These are phyloP conservation scores for Lucinisca nassula DNA, from an alignment of 2,888 invertebrate genomes.

Conservation along the genomic window DNA sequence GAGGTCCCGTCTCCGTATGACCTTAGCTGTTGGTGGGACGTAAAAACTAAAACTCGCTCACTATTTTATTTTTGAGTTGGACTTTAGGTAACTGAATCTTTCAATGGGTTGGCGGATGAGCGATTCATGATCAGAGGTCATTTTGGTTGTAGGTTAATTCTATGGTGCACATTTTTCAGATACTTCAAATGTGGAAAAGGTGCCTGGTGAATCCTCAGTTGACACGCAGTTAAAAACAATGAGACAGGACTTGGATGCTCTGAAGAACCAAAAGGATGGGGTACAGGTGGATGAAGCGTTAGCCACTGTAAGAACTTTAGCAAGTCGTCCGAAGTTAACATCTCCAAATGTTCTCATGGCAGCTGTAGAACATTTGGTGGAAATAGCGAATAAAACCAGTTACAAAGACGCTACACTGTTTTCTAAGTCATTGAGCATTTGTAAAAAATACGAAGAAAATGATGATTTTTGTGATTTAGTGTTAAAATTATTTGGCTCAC, in stretches of 20 bases:
- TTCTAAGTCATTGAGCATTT: slow-evolving; percentile 22
- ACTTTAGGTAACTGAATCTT: too few relatives aligned
- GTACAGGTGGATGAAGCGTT: slow-evolving; percentile 44
- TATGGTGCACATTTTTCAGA: background rate
- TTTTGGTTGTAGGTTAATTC: background rate
- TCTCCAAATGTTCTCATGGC: slow-evolving; percentile 40
- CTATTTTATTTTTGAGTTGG: too few relatives aligned
- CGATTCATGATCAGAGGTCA: background rate
- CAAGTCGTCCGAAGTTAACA: slow-evolving; percentile 38
- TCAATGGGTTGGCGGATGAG: background rate
- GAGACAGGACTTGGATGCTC: slow-evolving; percentile 24
- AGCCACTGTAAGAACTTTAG: slow-evolving; percentile 36
- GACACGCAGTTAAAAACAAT: background rate
- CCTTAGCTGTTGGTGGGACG: too few relatives aligned
- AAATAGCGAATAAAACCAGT: slow-evolving; percentile 30
- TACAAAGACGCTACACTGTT: slow-evolving; percentile 35
- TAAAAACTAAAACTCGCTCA: too few relatives aligned
- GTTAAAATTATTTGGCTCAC: slow-evolving; percentile 35
- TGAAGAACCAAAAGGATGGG: slow-evolving; percentile 22
- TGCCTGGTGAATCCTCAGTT: background rate
- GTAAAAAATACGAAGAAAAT: slow-evolving; percentile 36
- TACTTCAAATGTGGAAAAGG: background rate
- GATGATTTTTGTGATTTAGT: slow-evolving; percentile 37
- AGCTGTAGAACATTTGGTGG: slow-evolving; percentile 38
- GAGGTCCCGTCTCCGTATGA: too few relatives aligned